These are phyloP conservation scores for Aphyosemion australe DNA, from an alignment of 2,113 vertebrate species.

Conservation along the genomic window DNA sequence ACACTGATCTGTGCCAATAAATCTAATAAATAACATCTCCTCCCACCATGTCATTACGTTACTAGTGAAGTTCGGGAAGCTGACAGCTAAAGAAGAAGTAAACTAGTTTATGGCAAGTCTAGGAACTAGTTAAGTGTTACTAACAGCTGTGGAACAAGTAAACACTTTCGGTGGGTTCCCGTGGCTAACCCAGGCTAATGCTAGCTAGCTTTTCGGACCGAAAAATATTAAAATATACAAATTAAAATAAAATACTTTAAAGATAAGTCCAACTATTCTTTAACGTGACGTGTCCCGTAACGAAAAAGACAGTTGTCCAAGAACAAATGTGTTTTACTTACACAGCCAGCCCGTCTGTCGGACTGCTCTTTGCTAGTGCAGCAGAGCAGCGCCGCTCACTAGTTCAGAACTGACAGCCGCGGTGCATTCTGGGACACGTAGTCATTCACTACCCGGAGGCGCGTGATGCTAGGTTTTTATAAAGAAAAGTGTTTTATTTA, in stretches of 20 bases:
- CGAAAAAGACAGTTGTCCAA: neutral
- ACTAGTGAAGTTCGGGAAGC: neutral
- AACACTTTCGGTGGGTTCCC: slow-evolving; percentile 8
- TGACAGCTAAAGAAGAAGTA: neutral
- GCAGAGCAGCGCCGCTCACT: neutral
- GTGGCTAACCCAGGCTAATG: slow-evolving; percentile 55
- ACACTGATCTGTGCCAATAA: neutral
- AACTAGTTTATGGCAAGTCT: neutral
- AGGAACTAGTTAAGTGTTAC: slow-evolving; percentile 13
- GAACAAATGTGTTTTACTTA: slow-evolving; percentile 43
- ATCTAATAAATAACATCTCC: neutral
- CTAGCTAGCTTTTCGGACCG: slow-evolving; percentile 15
- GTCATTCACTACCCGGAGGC: neutral
- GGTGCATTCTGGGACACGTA: slow-evolving; percentile 64
- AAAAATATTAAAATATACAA: neutral
- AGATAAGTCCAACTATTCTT: neutral
- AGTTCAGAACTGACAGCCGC: slow-evolving; percentile 38
- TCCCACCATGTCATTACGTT: neutral
- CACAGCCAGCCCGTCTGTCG: slow-evolving; percentile 38
- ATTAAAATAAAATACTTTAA: neutral
- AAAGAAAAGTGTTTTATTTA: slow-evolving; percentile 46
- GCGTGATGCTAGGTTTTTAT: neutral
- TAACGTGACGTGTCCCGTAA: neutral
- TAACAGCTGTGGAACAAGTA: slow-evolving; percentile 10
- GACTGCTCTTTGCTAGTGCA: slow-evolving; percentile 13